Conservation (phyloP, 1,140 invertebrate species). For the Drosophila lacertosa region DNA sequence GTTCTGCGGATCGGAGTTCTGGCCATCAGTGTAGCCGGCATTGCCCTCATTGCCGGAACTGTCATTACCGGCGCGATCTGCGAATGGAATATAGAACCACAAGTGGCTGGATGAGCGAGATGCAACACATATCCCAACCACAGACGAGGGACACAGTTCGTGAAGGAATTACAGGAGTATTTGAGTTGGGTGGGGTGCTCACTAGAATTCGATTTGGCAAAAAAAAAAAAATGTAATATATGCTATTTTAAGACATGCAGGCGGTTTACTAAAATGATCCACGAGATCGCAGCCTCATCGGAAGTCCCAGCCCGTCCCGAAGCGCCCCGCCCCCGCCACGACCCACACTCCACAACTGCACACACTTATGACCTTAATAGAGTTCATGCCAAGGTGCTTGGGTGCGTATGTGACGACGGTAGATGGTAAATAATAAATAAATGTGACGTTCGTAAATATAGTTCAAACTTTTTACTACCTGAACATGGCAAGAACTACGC, state of each 20-base stretch:
- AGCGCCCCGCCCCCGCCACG: neutral
- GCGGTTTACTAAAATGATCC: neutral
- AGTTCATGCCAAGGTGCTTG: conserved; percentile 23
- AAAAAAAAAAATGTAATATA: neutral
- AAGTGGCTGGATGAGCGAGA: neutral
- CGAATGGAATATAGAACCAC: conserved; percentile 5
- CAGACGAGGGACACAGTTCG: neutral
- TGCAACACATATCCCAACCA: no score
- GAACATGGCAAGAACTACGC: conserved; percentile 1
- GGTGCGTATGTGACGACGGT: conserved; percentile 27
- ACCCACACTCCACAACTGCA: neutral
- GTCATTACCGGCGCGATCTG: conserved; percentile 81
- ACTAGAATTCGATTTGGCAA: neutral
- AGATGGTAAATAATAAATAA: conserved; percentile 60
- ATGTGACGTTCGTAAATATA: conserved; percentile 55
- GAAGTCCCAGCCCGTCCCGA: no score
- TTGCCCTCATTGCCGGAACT: conserved; percentile 83
- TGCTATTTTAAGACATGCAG: conserved; percentile 17
- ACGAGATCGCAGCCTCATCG: no score
- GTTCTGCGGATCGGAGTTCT: conserved; percentile 79
- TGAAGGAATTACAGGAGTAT: neutral
- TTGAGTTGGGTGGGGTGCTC: conserved; percentile 4
- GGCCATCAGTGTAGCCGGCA: conserved; percentile 74
- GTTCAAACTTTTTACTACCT: conserved; percentile 49
- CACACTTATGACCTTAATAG: neutral